Evolutionary conservation across 2,113 vertebrate species (phyloP), one percentile per base, ranked within the genome.

Genomic region (Paedocypris sp.): DNA sequence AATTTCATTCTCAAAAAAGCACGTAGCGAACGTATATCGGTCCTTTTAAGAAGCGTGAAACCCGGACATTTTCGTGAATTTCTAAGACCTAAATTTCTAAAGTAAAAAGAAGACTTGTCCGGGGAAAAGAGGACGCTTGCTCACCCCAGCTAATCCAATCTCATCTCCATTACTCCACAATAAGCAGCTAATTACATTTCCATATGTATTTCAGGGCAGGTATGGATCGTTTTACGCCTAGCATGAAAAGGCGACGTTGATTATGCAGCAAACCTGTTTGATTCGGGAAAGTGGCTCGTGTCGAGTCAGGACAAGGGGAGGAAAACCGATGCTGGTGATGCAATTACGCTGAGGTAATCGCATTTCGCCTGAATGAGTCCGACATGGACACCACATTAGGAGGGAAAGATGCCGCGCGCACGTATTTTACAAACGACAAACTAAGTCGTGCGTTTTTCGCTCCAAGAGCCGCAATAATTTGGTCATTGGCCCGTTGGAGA

Each of bases 141-240:
- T n/a, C n/a, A n/a, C n/a, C n/a, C n/a, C n/a, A n/a, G n/a, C n/a
- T n/a, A 76, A 83, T 83, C 74, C 58, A 75, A 79, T 80, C 78
- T 73, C 67, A 67, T 57, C 72, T 72, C 75, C 74, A 78, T 78
- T 77, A 77, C 67, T 66, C 53, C 68, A 70, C 61, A 78, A 77
- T 79, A 80, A 80, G 67, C 69, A 62, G 57, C 69, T 77, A 77
- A 81, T 83, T 75, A 73, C 56, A 78, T 79, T 77, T 75, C 78
- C 72, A 64, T 79, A 80, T 71, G 79, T 68, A 50, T 81, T 67
- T 23, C 61, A 68, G 58, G 54, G 70, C 72, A 60, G 61, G 65
- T 63, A 52, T 70, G 73, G 72, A 53, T 75, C 73, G 71, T 68
- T 38, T 48, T 10, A 63, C 73, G 53, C 66, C 74, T 72, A 79